These are phyloP conservation scores for Conops quadrifasciatus DNA, from an alignment of 2,888 invertebrate species.

Conservation along the genomic window DNA sequence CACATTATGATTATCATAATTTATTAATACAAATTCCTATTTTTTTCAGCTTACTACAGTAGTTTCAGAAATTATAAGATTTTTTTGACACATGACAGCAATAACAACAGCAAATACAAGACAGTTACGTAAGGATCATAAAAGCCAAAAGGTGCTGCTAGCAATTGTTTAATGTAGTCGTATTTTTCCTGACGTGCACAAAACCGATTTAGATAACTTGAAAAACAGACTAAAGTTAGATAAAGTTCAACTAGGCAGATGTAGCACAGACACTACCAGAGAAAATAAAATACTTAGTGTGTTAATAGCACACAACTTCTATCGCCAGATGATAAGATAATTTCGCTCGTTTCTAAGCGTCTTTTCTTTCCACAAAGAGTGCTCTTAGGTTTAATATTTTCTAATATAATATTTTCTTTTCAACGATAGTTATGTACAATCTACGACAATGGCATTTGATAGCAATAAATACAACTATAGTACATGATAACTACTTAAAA, in stretches of 20 bases:
- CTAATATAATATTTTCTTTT: slow-evolving; percentile 6
- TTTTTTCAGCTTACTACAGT: no score
- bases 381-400: no score
- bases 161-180: neutral
- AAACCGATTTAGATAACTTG: slow-evolving; percentile 17
- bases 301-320: neutral
- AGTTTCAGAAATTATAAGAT: no score
- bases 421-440: no score
- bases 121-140: neutral
- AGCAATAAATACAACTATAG: no score
- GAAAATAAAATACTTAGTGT: neutral
- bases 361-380: no score
- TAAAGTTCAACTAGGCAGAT: neutral
- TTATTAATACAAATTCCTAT: no score
- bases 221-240: slow-evolving; percentile 16
- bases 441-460: no score
- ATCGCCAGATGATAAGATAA: neutral
- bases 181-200: slow-evolving; percentile 5
- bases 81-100: no score
- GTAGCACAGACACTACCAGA: slow-evolving; percentile 1
- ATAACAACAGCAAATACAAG: slow-evolving; percentile 16
- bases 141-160: neutral
- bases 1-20: no score
- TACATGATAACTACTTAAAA: no score
- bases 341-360: no score